Conservation (phyloP, 2,888 invertebrate genomes). For the Erannis defoliaria region DNA sequence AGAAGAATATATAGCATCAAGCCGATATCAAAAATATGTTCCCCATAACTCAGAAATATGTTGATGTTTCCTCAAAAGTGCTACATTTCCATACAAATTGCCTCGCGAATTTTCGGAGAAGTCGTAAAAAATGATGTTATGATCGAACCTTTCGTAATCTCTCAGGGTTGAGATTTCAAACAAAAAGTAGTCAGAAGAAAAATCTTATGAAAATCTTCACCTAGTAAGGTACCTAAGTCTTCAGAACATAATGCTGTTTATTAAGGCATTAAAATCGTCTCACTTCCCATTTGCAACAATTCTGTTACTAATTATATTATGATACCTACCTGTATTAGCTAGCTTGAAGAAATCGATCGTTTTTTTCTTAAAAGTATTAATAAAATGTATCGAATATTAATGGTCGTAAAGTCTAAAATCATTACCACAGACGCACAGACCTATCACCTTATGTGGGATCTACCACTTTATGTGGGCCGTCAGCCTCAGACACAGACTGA, state of each 20-base stretch:
- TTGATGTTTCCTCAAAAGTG: slow-evolving; percentile 29
- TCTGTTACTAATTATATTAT: background rate
- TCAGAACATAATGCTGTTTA: no score
- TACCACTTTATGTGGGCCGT: slow-evolving; percentile 4
- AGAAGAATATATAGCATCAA: slow-evolving; percentile 10
- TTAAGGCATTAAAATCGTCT: background rate
- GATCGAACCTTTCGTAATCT: slow-evolving; percentile 33
- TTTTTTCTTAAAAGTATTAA: no score
- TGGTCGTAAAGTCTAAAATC: background rate
- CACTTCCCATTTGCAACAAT: background rate
- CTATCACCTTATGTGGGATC: background rate
- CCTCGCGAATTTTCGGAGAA: slow-evolving; percentile 30
- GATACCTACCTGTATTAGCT: no score
- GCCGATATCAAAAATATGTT: slow-evolving; percentile 27
- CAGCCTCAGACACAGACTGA: background rate
- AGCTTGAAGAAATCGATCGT: no score
- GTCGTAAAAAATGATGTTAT: slow-evolving; percentile 36
- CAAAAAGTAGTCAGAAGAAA: slow-evolving; percentile 13
- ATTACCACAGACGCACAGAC: background rate
- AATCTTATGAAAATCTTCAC: background rate
- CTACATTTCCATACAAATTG: slow-evolving; percentile 37
- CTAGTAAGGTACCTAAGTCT: background rate
- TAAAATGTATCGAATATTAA: no score
- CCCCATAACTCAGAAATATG: slow-evolving; percentile 26
- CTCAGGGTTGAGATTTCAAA: slow-evolving; percentile 32